Base-by-base conservation (phyloP, 2,797 vertebrate species). In the Lacerta agilis region DNA sequence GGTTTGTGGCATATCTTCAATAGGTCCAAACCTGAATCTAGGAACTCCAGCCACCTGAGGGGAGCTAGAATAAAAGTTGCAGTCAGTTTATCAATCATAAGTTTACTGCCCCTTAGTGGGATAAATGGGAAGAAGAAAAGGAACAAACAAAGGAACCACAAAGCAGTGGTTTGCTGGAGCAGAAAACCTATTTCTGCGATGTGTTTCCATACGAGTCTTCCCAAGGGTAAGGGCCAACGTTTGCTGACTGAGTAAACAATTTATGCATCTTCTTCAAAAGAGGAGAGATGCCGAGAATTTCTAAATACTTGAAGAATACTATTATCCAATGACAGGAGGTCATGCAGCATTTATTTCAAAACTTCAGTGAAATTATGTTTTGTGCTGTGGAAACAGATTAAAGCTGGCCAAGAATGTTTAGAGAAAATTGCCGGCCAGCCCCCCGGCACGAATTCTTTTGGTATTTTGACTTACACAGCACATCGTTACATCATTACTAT, bases 1-100 rank as follows among this genome's bases (percentile, higher is more conserved):
- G 91, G 98, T 98, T 86, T 98, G 98, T 9, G 98, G 97, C 94
- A 98, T 93, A 25, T 99, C 99, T 85, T 99, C 99, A 78, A 98
- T 97, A 49, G 96, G 96, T 1, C 98, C 98, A 87, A 99, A 98
- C 79, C 98, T 97, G 95, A 99, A 99, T 43, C 98, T 96, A 79
- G 98, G 97, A 38, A 99, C 98, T 64, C 98, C 98, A 49, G 98
- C 97, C 86, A 99, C 98, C 92, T 99, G 99, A 11, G 98, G 98
- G 78, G 98, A 99, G 92, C 99, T 99, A 94, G 73, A 72, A 89
- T 94, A 67, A 81, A 91, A 1, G 83, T 29, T 66, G 81, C 10
- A 82, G 58, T 61, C 13, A 4, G 10, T 76, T 75, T 71, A 75
- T 7, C n/a, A 55, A 58, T 77, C 8, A 55, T 4, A 76, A 20